Evolutionary conservation across 2,888 invertebrate species (phyloP).

Genomic region (Brachypalpus laphriformis): DNA sequence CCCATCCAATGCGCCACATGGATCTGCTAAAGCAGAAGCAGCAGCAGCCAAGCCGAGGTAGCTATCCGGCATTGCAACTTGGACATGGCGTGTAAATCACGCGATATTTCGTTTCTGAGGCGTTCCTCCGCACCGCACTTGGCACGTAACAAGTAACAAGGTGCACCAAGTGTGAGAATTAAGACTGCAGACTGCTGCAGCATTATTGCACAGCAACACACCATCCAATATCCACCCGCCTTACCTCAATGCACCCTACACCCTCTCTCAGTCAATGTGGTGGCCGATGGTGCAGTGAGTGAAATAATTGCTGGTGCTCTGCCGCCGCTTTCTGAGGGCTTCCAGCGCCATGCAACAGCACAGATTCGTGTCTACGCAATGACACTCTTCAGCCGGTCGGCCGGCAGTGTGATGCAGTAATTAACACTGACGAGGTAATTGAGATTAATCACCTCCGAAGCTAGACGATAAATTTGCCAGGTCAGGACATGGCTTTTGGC

Average conservation of each 20-base stretch:
- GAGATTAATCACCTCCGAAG: slow-evolving; percentile 72
- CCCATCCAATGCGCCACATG: slow-evolving; percentile 53
- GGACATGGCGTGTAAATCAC: slow-evolving; percentile 74
- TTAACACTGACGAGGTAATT: slow-evolving; percentile 75
- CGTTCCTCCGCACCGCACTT: slow-evolving; percentile 59
- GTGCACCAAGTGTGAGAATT: slow-evolving; percentile 67
- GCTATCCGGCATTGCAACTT: slow-evolving; percentile 60
- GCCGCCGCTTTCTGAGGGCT: slow-evolving; percentile 37
- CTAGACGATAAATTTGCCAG: slow-evolving; percentile 70
- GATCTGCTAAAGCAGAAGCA: slow-evolving; percentile 36
- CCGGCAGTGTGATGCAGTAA: slow-evolving; percentile 69
- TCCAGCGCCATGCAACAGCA: neutral
- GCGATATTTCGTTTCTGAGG: slow-evolving; percentile 72
- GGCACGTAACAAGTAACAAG: slow-evolving; percentile 63
- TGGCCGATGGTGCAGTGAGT: slow-evolving; percentile 57
- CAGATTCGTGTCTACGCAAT: slow-evolving; percentile 45
- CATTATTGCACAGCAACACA: neutral
- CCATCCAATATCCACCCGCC: slow-evolving; percentile 24
- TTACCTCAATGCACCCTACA: slow-evolving; percentile 23
- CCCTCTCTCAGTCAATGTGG: slow-evolving; percentile 31
- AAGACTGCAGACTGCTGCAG: slow-evolving; percentile 66
- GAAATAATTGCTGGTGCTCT: slow-evolving; percentile 62
- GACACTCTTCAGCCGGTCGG: slow-evolving; percentile 57
- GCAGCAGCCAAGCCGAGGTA: neutral
- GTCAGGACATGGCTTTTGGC: slow-evolving; percentile 64